phyloP scores from a whole-genome alignment of 1,140 invertebrate species.

The Drosophila ohnishii region DNA sequence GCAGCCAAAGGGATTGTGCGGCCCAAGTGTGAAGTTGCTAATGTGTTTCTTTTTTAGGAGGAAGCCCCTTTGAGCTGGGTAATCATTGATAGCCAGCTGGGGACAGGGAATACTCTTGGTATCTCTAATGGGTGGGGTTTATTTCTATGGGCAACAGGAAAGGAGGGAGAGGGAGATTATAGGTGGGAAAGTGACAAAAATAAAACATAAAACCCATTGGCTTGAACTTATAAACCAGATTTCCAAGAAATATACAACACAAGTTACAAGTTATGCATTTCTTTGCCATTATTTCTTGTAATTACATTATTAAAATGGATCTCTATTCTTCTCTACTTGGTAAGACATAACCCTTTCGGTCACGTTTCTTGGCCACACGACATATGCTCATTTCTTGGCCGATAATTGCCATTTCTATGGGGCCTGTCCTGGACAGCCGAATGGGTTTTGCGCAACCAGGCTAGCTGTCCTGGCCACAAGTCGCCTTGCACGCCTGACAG shows the following conservation, averaged over 20 bases:
- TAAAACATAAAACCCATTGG: background rate
- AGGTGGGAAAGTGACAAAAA: background rate
- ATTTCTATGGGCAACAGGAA: background rate
- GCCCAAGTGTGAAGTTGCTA: conserved; percentile 64
- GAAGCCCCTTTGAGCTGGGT: conserved; percentile 14
- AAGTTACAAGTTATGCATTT: background rate
- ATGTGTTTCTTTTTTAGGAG: conserved; percentile 52
- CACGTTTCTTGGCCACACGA: conserved; percentile 38
- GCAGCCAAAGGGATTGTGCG: conserved; percentile 42
- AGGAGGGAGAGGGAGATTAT: background rate
- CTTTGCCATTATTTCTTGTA: background rate
- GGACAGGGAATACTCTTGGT: background rate
- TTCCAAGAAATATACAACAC: background rate
- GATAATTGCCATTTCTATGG: conserved; percentile 33
- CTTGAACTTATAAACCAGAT: background rate
- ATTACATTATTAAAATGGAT: background rate
- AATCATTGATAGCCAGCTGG: conserved; percentile 24
- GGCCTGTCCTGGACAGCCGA: conserved; percentile 24
- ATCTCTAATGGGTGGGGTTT: background rate
- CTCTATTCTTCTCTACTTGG: background rate
- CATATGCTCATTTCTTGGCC: conserved; percentile 42
- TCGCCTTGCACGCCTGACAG: conserved; percentile 20
- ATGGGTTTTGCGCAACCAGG: conserved; percentile 38
- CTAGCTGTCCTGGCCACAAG: conserved; percentile 26
- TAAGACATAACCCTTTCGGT: conserved; percentile 21